Base-by-base conservation (phyloP, 2,888 invertebrate genomes). In the Lysandra coridon region DNA sequence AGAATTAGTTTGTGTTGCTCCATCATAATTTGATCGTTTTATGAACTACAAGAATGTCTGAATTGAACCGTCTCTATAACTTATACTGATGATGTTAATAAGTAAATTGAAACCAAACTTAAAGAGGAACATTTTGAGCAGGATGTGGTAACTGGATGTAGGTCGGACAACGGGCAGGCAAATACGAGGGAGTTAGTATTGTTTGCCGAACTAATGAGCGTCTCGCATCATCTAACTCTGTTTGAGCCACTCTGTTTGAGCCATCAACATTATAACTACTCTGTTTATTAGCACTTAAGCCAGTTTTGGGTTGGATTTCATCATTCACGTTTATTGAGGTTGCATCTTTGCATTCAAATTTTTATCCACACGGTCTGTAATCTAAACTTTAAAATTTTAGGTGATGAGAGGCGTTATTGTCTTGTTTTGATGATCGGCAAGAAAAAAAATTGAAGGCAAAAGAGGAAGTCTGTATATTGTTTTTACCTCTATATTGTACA, bases 161-260 rank as follows among this genome's bases (percentile, higher is more conserved):
- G 82, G 80, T 79, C 83, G 86, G 86, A 86, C 85, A 87, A 84
- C 81, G 81, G 69, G 62, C 83, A 84, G 83, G 86, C 85, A 87
- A 86, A 87, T 84, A 87, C 80, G 82, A 81, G 81, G 79, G 80
- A 79, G 81, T 82, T 81, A 78, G 77, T 81, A 83, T 80, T 87
- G 85, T 88, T 87, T 87, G 84, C 82, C 79, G 83, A 84, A 86
- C 86, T 88, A 88, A 88, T 88, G 87, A 87, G 83, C 83, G 83
- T 83, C 82, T 79, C 81, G 83, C 84, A 84, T 85, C 83, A 84
- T 85, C 85, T 84, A 84, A 83, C 33, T 76, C 49, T 49, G 17
- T 76, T 49, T 69, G 33, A 69, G 14, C 69, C 69, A 69, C 69
- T 69, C 69, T 69, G 69, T 69, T 69, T 69, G 69, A 69, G 33